Evolutionary conservation across 2,888 invertebrate species (phyloP), one percentile per base, ranked within the genome.

Genomic region (Eupeodes luniger): DNA sequence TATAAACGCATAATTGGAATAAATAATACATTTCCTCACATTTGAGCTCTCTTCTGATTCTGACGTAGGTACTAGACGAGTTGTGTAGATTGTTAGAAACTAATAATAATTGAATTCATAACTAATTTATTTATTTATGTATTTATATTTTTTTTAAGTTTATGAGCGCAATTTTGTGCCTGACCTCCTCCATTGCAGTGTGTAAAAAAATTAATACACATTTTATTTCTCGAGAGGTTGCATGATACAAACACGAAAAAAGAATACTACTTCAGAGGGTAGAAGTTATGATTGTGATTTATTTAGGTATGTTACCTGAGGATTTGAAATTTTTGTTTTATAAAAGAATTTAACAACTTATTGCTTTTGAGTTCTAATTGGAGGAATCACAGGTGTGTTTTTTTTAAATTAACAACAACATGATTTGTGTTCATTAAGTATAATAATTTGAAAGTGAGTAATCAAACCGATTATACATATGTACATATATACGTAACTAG

Each of bases 381-480:
- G 1, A 5, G 4, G 6, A 12, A 49, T 70, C 7, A 44, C 70
- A 69, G 70, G 70, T 70, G 70, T 44, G 4, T 53, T 14, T 12
- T 53, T 67, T 27, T 27, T 3, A 49, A 49, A 19, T 19, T 19
- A 0, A 19, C 19, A 49, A n/a, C 16, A 66, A 27, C 3, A 10
- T 66, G 10, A 4, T 62, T 69, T 19, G 12, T 51, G 6, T 40
- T 53, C 1, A 16, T 36, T 27, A 36, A 34, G 57, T 75, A 69
- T 57, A 12, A 59, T 19, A 59, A n/a, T 34, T 40, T 6, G 36
- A 61, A 72, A 19, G 14, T 85, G 76, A 85, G 70, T 70, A 55
- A 34, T 76, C 69, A 76, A 44, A 4, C 19, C n/a, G 44, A 40
- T 7, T 7, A 5, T 40, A 5, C 59, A 67, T 72, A 77, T 34